These are phyloP conservation scores for Cynoglossus semilaevis DNA, from an alignment of 2,113 vertebrate species.

Conservation along the genomic window DNA sequence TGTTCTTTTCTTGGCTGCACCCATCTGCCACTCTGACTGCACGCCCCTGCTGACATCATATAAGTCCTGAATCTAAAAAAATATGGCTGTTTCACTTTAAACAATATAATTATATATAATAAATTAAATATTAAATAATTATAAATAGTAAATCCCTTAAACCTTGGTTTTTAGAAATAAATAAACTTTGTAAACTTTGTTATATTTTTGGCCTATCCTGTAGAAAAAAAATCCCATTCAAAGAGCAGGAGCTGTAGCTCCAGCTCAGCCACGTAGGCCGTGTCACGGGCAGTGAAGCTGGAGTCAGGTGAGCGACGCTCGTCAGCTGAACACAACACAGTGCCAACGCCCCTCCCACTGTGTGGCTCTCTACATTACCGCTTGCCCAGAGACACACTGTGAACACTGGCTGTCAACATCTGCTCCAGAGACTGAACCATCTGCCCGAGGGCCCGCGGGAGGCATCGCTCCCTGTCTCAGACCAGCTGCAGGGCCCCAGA, in stretches of 20 bases:
- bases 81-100: no score
- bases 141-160: no score
- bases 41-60: no score
- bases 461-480: conserved; percentile 52
- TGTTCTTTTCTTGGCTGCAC: no score
- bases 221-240: background rate
- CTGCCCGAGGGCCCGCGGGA: conserved; percentile 61
- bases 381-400: conserved; percentile 65
- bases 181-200: no score
- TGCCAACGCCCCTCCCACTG: conserved; percentile 45
- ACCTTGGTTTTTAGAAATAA: no score
- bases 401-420: conserved; percentile 74
- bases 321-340: conserved; percentile 65
- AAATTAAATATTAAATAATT: no score
- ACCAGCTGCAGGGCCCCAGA: conserved; percentile 66
- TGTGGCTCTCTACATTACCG: conserved; percentile 48
- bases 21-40: no score
- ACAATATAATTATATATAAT: no score
- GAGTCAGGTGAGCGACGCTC: conserved; percentile 56
- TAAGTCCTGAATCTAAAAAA: no score
- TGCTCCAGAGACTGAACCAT: conserved; percentile 75
- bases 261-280: conserved; percentile 27
- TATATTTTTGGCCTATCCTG: no score
- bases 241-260: conserved; percentile 17
- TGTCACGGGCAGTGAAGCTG: conserved; percentile 40